Evolutionary conservation across 2,113 vertebrate species (phyloP), one percentile per base, ranked within the genome.

Genomic region (Zapus hudsonius): DNA sequence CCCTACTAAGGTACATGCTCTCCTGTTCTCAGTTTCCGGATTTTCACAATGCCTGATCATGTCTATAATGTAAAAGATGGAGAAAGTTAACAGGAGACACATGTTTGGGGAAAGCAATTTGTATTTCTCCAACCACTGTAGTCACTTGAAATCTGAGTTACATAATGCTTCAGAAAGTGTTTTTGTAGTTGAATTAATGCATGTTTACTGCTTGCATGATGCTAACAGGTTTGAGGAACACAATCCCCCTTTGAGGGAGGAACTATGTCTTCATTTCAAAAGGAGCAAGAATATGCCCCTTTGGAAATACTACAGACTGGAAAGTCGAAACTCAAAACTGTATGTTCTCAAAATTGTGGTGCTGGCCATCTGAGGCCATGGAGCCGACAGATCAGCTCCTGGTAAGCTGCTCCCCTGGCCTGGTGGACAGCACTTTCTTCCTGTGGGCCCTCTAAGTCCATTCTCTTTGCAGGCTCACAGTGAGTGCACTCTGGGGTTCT

Each of bases 161-260:
- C 33, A 59, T 52, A 55, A 44, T 59, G 72, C 78, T 29, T n/a
- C 23, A 64, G 7, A 36, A 90, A 74, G 33, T 70, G 84, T 63
- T 90, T 84, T 81, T 63, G 66, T 47, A 67, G 69, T 44, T 87
- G n/a, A 90, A 73, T 76, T 76, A 93, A 92, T 55, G 67, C 72
- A 93, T 78, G 76, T 93, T 70, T 95, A 52, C 5, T 20, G 29
- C 44, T 40, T 67, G 47, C 19, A 55, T 63, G 74, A 90, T 57
- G 16, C 25, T 84, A 72, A 95, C 25, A 76, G 55, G 25, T 81
- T 90, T 90, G 84, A 90, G 85, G 87, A 95, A 90, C 23, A 92
- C 17, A 81, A 87, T 83, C 90, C n/a, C 42, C 67, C 76, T 61
- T 25, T 92, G 55, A 31, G 80, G 19, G 16, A 92, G 38, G 94